Evolutionary conservation across 2,113 vertebrate genomes (phyloP), one percentile per base, ranked within the genome.

Genomic region (Sebastes fasciatus): DNA sequence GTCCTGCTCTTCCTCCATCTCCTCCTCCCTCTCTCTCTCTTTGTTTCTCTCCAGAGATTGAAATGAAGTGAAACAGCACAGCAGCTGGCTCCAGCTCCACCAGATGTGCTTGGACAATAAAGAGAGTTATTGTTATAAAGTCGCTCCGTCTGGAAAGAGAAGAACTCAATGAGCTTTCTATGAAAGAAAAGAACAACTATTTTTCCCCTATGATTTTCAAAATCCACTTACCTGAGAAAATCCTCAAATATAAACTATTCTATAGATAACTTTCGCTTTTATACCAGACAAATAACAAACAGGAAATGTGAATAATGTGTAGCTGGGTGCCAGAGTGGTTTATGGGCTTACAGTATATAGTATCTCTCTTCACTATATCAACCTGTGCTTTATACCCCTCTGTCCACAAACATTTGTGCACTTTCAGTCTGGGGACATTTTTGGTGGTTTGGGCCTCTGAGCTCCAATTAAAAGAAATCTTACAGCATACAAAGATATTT

Each of bases 81-180:
- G 88, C 88, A 87, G 84, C 82, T 91, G 82, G 80, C 82, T 85
- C 57, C 0, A 83, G 65, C 82, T 74, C 52, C 11, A 3, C 85
- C 91, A 92, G 90, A 92, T 93, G 89, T 92, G 80, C 84, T 67
- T 10, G 8, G 63, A 79, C 82, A 85, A 88, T 90, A 87, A 88
- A 91, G 74, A 77, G 67, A 58, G 54, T 88, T 84, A 85, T 88
- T 83, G 84, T 90, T 78, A 84, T 86, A 46, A 52, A 76, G 70
- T 71, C 46, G 60, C 10, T 23, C 82, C 72, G 34, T 43, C 71
- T 80, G 72, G 77, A 81, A 76, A 66, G 40, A 82, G n/a, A 54
- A 19, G 23, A 69, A 49, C 13, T 21, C 54, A 78, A 72, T 63
- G 63, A 63, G 60, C 58, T 58, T 63, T 23, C 13, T 58, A 4